Percentiles rank a stretch among this genome's conserved stretches.
Evolutionary conservation across 35 echinoderm and acorn worm genomes (phyloP).

Genomic region (Diadema setosum): DNA sequence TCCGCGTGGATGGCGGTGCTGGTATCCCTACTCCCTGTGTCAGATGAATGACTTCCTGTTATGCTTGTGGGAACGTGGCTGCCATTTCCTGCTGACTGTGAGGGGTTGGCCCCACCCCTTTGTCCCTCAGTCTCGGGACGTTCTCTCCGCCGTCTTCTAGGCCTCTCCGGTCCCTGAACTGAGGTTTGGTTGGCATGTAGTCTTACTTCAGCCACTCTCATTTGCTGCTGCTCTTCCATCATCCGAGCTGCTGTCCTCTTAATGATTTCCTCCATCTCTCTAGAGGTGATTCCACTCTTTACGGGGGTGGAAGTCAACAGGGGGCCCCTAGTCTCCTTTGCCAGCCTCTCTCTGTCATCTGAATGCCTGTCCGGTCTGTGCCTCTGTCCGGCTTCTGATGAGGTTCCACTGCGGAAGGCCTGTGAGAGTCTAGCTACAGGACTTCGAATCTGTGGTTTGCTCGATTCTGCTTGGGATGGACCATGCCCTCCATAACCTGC

Average conservation of each 20-base stretch:
- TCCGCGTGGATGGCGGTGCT: neutral
- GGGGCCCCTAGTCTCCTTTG: neutral
- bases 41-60: neutral
- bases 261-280: neutral
- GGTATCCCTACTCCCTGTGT: too few relatives aligned
- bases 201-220: neutral
- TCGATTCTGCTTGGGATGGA: neutral
- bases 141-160: neutral
- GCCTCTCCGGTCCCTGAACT: too few relatives aligned
- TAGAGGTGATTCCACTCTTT: neutral
- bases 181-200: neutral
- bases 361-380: neutral
- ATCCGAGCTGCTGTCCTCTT: neutral
- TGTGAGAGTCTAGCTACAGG: neutral
- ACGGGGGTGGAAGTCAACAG: neutral
- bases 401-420: neutral
- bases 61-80: neutral
- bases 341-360: neutral
- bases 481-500: too few relatives aligned
- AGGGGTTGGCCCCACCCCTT: neutral
- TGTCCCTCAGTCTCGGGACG: neutral
- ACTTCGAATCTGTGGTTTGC: neutral
- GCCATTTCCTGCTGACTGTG: neutral
- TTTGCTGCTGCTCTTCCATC: neutral
- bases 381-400: neutral